phyloP scores from a whole-genome alignment of 2,888 invertebrate species.

The Neria commutata region DNA sequence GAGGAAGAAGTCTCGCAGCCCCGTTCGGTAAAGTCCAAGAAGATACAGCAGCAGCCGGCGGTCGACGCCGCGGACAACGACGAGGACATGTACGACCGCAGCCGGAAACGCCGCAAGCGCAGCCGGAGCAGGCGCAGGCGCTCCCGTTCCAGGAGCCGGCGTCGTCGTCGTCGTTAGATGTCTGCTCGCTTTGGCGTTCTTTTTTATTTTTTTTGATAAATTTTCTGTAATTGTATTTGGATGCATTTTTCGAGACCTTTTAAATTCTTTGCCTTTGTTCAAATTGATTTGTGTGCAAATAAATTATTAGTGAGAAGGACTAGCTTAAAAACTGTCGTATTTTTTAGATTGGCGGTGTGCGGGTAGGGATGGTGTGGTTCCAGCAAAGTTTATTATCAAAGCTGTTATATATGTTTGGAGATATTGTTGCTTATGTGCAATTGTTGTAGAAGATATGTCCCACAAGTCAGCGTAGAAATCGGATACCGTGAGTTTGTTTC shows the following conservation, averaged over 20 bases:
- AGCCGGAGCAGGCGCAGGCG: background rate
- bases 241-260: background rate
- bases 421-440: too few species aligned
- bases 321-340: too few species aligned
- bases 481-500: too few species aligned
- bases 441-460: too few species aligned
- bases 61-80: constrained; percentile 20
- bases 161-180: constrained; percentile 24
- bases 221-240: constrained; percentile 13
- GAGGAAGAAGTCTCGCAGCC: constrained; percentile 15
- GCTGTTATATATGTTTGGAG: too few species aligned
- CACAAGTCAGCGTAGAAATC: too few species aligned
- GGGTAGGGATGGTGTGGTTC: too few species aligned
- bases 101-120: constrained; percentile 16
- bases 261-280: too few species aligned
- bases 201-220: constrained; percentile 21
- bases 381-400: too few species aligned
- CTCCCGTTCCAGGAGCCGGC: constrained; percentile 26
- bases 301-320: too few species aligned
- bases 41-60: constrained; percentile 8
- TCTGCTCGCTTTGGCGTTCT: constrained; percentile 13
- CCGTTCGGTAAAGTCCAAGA: constrained; percentile 17
- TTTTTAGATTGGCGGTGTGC: too few species aligned
- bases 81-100: constrained; percentile 16
- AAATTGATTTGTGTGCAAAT: too few species aligned